Percentiles rank a stretch among this genome's conserved stretches.
Evolutionary conservation across 2,888 invertebrate species (phyloP).

Genomic region (Mythimna lalbum): DNA sequence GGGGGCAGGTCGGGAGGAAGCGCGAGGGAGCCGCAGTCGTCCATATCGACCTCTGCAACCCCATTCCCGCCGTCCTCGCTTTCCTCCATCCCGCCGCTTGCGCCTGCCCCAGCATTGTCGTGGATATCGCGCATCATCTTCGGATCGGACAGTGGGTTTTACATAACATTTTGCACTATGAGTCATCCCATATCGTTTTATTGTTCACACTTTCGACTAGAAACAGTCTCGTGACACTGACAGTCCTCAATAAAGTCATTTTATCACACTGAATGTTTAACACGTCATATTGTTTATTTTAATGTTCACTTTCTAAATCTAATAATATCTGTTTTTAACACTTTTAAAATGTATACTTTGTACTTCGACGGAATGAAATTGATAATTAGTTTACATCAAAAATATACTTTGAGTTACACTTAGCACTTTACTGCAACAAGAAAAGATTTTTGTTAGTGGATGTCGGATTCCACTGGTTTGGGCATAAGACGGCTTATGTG

Average conservation of each 20-base stretch:
- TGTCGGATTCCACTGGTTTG: constrained; percentile 77
- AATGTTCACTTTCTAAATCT: constrained; percentile 70
- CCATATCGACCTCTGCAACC: constrained; percentile 89
- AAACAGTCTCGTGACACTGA: constrained; percentile 77
- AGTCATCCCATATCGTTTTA: constrained; percentile 90
- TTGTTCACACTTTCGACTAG: constrained; percentile 82
- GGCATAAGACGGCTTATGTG: constrained; percentile 84
- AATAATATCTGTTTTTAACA: constrained; percentile 73
- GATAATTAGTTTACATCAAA: constrained; percentile 83
- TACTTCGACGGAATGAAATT: constrained; percentile 86
- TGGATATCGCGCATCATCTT: constrained; percentile 91
- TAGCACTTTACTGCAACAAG: constrained; percentile 83
- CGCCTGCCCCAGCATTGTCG: constrained; percentile 88
- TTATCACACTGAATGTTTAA: constrained; percentile 76
- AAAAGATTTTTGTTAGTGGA: constrained; percentile 59
- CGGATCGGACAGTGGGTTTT: constrained; percentile 83
- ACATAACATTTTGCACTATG: constrained; percentile 89
- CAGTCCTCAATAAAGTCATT: constrained; percentile 80
- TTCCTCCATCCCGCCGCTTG: constrained; percentile 89
- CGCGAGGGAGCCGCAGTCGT: constrained; percentile 90
- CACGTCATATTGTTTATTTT: constrained; percentile 76
- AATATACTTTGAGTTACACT: constrained; percentile 83
- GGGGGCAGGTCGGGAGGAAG: constrained; percentile 88
- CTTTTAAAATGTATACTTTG: constrained; percentile 82
- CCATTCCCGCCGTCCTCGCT: constrained; percentile 90